Percentiles rank a stretch among this genome's conserved stretches.
Evolutionary conservation across 37 sponge, comb jelly and placozoan species (phyloP).

Genomic region (Aplysina aerophoba): DNA sequence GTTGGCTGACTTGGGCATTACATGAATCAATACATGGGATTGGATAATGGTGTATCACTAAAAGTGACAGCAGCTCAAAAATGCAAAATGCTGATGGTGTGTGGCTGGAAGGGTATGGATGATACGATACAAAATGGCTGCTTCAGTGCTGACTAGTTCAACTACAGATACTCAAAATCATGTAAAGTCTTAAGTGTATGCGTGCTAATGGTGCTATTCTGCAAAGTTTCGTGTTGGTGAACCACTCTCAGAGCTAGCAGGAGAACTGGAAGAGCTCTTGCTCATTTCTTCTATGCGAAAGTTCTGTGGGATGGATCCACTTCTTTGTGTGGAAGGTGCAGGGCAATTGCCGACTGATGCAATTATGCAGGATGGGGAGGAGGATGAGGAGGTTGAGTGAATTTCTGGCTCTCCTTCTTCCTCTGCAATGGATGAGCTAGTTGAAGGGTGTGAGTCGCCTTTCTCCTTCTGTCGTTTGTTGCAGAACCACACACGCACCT

Average conservation of each 20-base stretch:
- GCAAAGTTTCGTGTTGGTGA: too few relatives aligned
- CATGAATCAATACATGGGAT: too few relatives aligned
- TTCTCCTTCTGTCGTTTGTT: slow-evolving; percentile 90
- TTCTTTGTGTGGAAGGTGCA: slow-evolving; percentile 18
- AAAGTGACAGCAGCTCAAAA: too few relatives aligned
- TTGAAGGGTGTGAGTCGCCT: background rate
- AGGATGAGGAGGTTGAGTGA: background rate
- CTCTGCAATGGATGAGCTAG: background rate
- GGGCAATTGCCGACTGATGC: background rate
- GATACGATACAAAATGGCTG: too few relatives aligned
- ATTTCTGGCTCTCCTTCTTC: background rate
- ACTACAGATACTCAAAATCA: too few relatives aligned
- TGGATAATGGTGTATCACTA: too few relatives aligned
- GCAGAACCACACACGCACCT: slow-evolving; percentile 93
- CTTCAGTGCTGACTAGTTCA: too few relatives aligned
- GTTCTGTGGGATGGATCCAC: slow-evolving; percentile 18
- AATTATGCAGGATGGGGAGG: slow-evolving; percentile 34
- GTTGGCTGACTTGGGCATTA: too few relatives aligned
- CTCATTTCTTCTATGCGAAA: slow-evolving; percentile 85
- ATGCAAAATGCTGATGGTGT: too few relatives aligned
- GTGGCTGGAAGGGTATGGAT: too few relatives aligned
- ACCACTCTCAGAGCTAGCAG: background rate
- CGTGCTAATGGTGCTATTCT: too few relatives aligned
- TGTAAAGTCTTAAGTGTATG: too few relatives aligned
- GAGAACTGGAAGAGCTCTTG: slow-evolving; percentile 61